Percentiles rank a stretch among this genome's conserved stretches.
These are phyloP conservation scores for Sesamia nonagrioides DNA, from an alignment of 1,140 invertebrate species.

Conservation along the genomic window DNA sequence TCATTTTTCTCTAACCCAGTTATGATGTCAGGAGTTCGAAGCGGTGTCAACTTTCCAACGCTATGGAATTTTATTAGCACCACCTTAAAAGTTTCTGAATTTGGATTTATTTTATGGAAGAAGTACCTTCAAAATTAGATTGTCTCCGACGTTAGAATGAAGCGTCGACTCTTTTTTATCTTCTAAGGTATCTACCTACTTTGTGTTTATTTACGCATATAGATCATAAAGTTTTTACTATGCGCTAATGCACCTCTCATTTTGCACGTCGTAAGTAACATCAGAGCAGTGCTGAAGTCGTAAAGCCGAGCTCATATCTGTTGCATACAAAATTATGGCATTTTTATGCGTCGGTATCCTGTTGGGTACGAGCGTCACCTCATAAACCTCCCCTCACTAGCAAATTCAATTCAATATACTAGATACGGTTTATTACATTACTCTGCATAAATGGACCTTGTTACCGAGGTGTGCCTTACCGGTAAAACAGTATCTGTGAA, in stretches of 20 bases:
- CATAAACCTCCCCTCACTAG: constrained; percentile 71
- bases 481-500: constrained; percentile 33
- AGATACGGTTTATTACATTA: constrained; percentile 70
- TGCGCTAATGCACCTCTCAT: constrained; percentile 49
- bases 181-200: constrained; percentile 34
- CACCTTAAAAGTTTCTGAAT: constrained; percentile 60
- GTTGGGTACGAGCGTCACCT: constrained; percentile 66
- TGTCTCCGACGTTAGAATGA: constrained; percentile 14
- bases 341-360: constrained; percentile 76
- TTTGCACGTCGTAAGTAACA: constrained; percentile 46
- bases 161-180: constrained; percentile 8
- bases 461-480: constrained; percentile 42
- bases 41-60: constrained; percentile 57
- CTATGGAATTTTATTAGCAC: constrained; percentile 65
- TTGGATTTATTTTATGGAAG: constrained; percentile 62
- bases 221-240: constrained; percentile 45
- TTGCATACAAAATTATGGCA: constrained; percentile 78
- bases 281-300: constrained; percentile 51
- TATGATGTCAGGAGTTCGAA: constrained; percentile 62
- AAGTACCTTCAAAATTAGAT: constrained; percentile 48
- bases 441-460: constrained; percentile 60
- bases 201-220: constrained; percentile 54
- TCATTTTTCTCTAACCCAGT: constrained; percentile 77
- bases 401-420: constrained; percentile 78
- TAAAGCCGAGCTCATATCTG: constrained; percentile 73